A percentile compares a stretch with the other conserved stretches of the same genome.
These are phyloP conservation scores for Koerneria pararmatus DNA, from an alignment of 2,888 invertebrate genomes.

Conservation along the genomic window DNA sequence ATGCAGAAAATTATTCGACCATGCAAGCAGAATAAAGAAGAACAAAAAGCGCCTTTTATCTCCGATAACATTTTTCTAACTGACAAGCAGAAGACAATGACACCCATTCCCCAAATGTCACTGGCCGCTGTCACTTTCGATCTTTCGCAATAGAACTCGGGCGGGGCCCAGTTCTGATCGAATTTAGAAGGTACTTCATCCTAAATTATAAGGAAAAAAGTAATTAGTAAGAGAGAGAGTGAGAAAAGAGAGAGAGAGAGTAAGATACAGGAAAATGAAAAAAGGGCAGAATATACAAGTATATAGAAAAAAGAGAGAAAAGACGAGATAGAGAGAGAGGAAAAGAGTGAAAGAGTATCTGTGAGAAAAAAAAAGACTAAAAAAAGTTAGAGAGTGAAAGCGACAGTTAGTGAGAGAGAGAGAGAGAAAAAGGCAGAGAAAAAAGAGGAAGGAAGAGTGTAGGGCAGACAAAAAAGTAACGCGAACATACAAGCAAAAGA, in stretches of 20 bases:
- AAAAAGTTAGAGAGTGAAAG: no score
- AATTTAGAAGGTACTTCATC: constrained; percentile 27
- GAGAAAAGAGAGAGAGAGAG: neutral
- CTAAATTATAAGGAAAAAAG: neutral
- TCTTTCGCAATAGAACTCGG: constrained; percentile 61
- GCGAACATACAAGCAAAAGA: no score
- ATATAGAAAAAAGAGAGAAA: no score
- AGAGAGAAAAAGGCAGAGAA: no score
- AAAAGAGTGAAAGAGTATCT: no score
- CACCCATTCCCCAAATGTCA: constrained; percentile 93
- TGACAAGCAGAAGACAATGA: constrained; percentile 79
- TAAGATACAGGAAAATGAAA: neutral
- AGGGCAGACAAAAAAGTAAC: no score
- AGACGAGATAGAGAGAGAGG: no score
- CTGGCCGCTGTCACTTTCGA: constrained; percentile 80
- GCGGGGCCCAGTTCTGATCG: constrained; percentile 54
- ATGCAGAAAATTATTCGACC: neutral
- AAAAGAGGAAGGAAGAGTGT: no score
- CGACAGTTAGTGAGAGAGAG: no score
- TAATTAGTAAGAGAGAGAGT: neutral
- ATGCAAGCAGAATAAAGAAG: neutral
- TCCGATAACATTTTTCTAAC: constrained; percentile 37
- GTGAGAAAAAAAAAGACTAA: no score
- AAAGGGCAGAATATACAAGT: no score
- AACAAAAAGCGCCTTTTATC: neutral